phyloP scores from a whole-genome alignment of 2,797 vertebrate species.

The Eulemur rubriventer region DNA sequence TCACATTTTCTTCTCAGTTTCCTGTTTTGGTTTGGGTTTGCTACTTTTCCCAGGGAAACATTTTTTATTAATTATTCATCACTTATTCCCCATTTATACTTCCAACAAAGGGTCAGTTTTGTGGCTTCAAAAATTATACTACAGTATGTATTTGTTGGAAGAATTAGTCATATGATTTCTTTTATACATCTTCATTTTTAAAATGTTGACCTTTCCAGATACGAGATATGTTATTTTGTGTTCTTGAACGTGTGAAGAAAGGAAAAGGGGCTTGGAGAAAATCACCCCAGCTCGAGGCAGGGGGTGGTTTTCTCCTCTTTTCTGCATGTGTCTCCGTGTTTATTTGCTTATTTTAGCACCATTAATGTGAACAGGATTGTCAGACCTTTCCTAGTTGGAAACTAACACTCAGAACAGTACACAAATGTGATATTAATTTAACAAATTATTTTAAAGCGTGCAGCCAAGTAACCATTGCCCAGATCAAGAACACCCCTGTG shows the following conservation, averaged over 20 bases:
- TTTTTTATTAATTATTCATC: neutral
- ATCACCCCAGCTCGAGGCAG: neutral
- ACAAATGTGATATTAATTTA: neutral
- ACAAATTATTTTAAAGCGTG: neutral
- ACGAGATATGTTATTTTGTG: neutral
- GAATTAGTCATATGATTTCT: neutral
- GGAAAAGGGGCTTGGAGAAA: neutral
- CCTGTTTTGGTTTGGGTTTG: neutral
- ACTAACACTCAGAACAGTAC: neutral
- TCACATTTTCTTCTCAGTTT: neutral
- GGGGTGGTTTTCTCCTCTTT: neutral
- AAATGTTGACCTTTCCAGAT: neutral
- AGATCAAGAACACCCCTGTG: neutral
- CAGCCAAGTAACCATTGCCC: neutral
- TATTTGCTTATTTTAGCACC: neutral
- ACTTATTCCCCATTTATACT: neutral
- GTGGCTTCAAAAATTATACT: neutral
- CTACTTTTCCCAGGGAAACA: neutral
- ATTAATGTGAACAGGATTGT: neutral
- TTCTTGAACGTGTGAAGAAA: neutral
- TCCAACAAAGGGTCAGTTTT: neutral
- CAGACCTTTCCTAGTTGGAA: neutral
- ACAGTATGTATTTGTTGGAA: neutral
- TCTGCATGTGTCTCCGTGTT: neutral
- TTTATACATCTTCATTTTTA: neutral